Evolutionary conservation across 2,113 vertebrate genomes (phyloP).

Genomic region (Podarcis cretensis): DNA sequence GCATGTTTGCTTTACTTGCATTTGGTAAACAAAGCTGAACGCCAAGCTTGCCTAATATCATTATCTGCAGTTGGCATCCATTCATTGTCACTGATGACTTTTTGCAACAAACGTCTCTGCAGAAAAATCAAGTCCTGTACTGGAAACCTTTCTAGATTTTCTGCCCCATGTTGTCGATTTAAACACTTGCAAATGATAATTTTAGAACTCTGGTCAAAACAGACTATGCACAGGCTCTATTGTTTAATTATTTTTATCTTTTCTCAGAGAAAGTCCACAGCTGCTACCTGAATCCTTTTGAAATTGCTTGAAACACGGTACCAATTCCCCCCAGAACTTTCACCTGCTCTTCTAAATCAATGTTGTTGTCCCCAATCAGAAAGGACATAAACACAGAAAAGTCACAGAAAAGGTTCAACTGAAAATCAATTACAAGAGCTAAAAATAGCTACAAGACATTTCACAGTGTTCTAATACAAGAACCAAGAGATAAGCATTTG

Average conservation of each 20-base stretch:
- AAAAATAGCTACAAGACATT: slow-evolving; percentile 29
- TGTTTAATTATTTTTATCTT: background rate
- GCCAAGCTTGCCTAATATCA: no score
- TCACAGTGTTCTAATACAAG: background rate
- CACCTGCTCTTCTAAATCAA: slow-evolving; percentile 23
- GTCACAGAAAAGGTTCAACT: slow-evolving; percentile 29
- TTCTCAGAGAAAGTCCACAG: slow-evolving; percentile 12
- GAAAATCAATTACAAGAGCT: slow-evolving; percentile 11
- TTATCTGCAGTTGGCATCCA: no score
- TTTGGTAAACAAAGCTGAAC: no score
- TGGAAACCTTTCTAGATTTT: no score
- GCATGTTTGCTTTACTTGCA: no score
- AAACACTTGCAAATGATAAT: slow-evolving; percentile 7
- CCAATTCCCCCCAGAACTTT: slow-evolving; percentile 25
- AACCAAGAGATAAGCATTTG: background rate
- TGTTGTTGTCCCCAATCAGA: slow-evolving; percentile 14
- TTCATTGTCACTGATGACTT: no score
- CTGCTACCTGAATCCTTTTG: background rate
- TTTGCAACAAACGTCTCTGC: no score
- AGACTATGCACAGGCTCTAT: background rate
- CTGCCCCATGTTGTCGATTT: no score
- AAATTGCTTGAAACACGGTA: slow-evolving; percentile 18
- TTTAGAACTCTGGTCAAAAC: background rate
- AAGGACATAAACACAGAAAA: background rate
- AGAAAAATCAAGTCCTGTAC: no score